Evolutionary conservation across 2,888 invertebrate species (phyloP).

Genomic region (Eupeodes latifasciatus): DNA sequence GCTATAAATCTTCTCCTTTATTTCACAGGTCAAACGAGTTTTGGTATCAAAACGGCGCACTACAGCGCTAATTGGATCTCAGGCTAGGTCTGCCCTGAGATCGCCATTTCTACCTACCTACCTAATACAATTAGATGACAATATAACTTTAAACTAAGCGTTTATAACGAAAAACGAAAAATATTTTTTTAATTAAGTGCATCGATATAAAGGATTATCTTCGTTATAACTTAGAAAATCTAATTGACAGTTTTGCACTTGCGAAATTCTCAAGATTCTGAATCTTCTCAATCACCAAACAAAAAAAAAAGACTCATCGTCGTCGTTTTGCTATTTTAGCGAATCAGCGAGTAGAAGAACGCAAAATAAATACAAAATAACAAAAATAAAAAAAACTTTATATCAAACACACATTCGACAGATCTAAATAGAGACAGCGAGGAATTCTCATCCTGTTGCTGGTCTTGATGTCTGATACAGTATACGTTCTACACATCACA

Average conservation of each 20-base stretch:
- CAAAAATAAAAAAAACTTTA: not conserved
- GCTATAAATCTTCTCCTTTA: too few relatives aligned
- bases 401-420: constrained; percentile 55
- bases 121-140: too few relatives aligned
- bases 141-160: too few relatives aligned
- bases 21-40: too few relatives aligned
- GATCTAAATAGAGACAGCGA: constrained; percentile 63
- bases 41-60: too few relatives aligned
- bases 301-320: constrained; percentile 24
- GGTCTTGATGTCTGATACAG: constrained; percentile 55
- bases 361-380: constrained; percentile 23
- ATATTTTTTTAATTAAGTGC: too few relatives aligned
- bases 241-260: not conserved
- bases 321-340: constrained; percentile 71
- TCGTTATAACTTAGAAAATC: too few relatives aligned
- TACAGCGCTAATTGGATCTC: too few relatives aligned
- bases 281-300: constrained; percentile 12
- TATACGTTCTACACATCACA: not conserved
- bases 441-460: constrained; percentile 72
- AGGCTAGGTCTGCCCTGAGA: too few relatives aligned
- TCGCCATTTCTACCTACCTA: too few relatives aligned
- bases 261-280: constrained; percentile 4
- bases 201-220: too few relatives aligned
- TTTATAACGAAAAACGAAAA: too few relatives aligned
- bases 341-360: constrained; percentile 68